Percentiles rank a stretch among this genome's conserved stretches.
These are phyloP conservation scores for Euphonia xanthogaster DNA, from an alignment of 2,797 vertebrate genomes.

Conservation along the genomic window DNA sequence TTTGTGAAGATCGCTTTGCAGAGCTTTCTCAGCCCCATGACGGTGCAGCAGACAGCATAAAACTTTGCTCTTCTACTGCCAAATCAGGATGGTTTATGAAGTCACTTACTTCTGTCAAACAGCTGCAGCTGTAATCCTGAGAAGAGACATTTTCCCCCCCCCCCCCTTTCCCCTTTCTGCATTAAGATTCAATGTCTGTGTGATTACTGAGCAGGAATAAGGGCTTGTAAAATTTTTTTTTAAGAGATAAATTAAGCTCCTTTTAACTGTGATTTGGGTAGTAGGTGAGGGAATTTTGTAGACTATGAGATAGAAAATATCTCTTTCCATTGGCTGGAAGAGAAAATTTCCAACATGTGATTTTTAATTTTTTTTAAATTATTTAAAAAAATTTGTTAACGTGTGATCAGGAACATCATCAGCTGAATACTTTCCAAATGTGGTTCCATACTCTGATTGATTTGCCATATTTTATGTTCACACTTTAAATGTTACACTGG, in stretches of 20 bases:
- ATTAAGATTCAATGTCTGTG: constrained; percentile 48
- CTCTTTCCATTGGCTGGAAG: background rate
- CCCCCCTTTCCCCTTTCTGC: background rate
- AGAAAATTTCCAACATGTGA: constrained; percentile 40
- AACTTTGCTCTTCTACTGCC: constrained; percentile 12
- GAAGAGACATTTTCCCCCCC: background rate
- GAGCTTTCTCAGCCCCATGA: constrained; percentile 8
- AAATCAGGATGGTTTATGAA: constrained; percentile 61
- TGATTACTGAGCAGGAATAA: constrained; percentile 48
- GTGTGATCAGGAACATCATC: background rate
- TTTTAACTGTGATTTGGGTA: constrained; percentile 5
- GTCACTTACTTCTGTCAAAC: constrained; percentile 62
- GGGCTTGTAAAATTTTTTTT: constrained; percentile 9
- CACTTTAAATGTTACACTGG: constrained; percentile 44
- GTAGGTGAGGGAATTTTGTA: constrained; percentile 24
- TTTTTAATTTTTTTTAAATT: background rate
- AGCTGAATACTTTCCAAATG: constrained; percentile 47
- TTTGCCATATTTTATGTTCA: constrained; percentile 56
- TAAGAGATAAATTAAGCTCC: constrained; percentile 5
- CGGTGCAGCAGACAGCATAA: constrained; percentile 42
- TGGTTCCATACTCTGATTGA: constrained; percentile 45
- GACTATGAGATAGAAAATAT: constrained; percentile 21
- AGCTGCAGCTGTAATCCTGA: constrained; percentile 54
- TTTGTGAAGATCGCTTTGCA: constrained; percentile 40
- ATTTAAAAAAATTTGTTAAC: background rate